These are phyloP conservation scores for Ophioderma brevispina DNA, from an alignment of 35 echinoderm and acorn worm species.

Conservation along the genomic window DNA sequence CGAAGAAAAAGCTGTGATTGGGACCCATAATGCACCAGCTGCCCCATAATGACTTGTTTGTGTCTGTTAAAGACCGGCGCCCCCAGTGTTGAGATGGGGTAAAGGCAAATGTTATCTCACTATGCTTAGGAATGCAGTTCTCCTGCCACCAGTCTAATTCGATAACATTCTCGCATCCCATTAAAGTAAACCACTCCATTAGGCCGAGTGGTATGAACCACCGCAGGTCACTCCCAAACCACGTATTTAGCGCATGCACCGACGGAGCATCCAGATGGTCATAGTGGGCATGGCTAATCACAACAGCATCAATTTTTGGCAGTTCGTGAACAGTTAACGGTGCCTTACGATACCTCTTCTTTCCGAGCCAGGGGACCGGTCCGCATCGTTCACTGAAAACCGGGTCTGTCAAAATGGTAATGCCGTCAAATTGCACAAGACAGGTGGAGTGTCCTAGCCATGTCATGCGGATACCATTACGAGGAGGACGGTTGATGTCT, in stretches of 20 bases:
- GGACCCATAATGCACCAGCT: conserved; percentile 92
- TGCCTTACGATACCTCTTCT: conserved; percentile 66
- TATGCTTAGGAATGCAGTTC: conserved; percentile 77
- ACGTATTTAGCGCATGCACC: conserved; percentile 62
- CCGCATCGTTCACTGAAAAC: conserved; percentile 81
- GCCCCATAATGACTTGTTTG: conserved; percentile 84
- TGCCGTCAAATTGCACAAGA: conserved; percentile 96
- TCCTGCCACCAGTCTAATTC: conserved; percentile 99
- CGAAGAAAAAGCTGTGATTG: conserved; percentile 94
- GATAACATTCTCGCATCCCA: conserved; percentile 82
- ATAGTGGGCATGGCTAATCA: conserved; percentile 94
- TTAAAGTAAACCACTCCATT: conserved; percentile 70
- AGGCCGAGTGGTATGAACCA: conserved; percentile 92
- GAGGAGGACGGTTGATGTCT: conserved; percentile 56
- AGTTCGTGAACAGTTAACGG: conserved; percentile 77
- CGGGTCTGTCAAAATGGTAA: conserved; percentile 89
- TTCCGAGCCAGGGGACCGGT: conserved; percentile 63
- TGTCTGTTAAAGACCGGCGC: conserved; percentile 57
- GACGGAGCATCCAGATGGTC: conserved; percentile 89
- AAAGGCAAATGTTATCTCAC: conserved; percentile 71
- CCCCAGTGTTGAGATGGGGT: conserved; percentile 96
- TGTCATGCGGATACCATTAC: conserved; percentile 57
- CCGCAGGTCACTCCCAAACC: conserved; percentile 68
- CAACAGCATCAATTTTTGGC: conserved; percentile 88
- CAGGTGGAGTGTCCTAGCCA: conserved; percentile 92